Percentiles rank a stretch among this genome's conserved stretches.
Evolutionary conservation across 1,140 invertebrate genomes (phyloP).

Genomic region (Muscidifurax raptorellus): DNA sequence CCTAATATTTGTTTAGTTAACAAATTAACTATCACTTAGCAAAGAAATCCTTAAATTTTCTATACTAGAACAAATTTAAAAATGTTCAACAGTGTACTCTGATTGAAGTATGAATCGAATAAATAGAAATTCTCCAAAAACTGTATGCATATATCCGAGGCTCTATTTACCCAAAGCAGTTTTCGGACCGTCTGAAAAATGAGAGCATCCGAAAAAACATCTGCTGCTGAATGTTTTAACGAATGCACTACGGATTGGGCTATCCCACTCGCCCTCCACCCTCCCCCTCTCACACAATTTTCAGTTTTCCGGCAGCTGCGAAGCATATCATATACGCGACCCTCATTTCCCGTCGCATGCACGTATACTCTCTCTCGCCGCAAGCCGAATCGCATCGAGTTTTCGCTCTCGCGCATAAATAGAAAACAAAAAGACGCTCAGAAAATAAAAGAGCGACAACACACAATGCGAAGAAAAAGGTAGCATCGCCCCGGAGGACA

Average conservation of each 20-base stretch:
- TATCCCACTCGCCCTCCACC: not conserved
- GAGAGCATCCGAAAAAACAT: not conserved
- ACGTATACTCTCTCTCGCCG: not conserved
- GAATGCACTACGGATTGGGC: not conserved
- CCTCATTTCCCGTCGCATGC: not conserved
- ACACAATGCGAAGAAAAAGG: slow-evolving; percentile 13
- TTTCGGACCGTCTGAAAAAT: not conserved
- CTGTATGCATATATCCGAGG: not conserved
- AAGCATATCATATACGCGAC: not conserved
- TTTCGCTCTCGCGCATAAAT: slow-evolving; percentile 9
- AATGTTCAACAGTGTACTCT: too few species aligned
- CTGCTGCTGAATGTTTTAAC: not conserved
- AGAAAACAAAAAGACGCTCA: slow-evolving; percentile 1
- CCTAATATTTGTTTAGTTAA: too few species aligned
- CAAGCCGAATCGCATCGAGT: slow-evolving; percentile 8
- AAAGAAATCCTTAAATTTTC: too few species aligned
- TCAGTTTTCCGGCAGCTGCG: not conserved
- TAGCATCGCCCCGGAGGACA: slow-evolving; percentile 30
- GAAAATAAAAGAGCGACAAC: slow-evolving; percentile 10
- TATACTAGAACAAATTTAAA: too few species aligned
- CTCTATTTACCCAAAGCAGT: not conserved
- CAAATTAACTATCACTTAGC: too few species aligned
- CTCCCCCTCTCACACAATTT: not conserved
- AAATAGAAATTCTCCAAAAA: not conserved
- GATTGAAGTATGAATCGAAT: too few species aligned